A percentile compares a stretch with the other conserved stretches of the same genome.
These are phyloP conservation scores for Pocillopora meandrina DNA, from an alignment of 92 coral and sea anemone genomes.

Conservation along the genomic window DNA sequence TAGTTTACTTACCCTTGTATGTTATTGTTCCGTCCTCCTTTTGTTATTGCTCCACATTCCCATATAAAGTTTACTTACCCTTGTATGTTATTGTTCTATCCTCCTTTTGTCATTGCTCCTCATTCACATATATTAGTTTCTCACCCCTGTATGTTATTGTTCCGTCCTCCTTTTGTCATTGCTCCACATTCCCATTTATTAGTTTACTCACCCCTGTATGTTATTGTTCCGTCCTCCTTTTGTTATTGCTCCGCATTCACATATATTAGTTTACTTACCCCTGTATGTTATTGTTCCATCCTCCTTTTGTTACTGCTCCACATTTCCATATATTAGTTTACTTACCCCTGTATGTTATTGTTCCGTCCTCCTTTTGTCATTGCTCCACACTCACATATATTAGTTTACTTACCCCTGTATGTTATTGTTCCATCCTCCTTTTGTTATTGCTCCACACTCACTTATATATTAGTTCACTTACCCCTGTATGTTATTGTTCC, in stretches of 20 bases:
- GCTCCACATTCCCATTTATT: no score
- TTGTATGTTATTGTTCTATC: neutral
- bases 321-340: neutral
- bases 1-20: no score
- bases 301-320: neutral
- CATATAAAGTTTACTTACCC: neutral
- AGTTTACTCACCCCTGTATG: no score
- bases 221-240: no score
- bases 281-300: no score
- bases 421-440: neutral
- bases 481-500: neutral
- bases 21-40: neutral
- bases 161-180: no score
- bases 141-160: no score
- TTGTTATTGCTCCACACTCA: neutral
- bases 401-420: neutral
- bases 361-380: neutral
- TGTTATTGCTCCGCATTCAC: no score
- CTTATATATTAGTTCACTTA: neutral
- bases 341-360: neutral
- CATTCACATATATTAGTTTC: no score
- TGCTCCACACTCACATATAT: neutral
- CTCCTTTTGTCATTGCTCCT: no score
- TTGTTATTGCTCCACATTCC: neutral
- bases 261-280: no score